Conservation (phyloP, 2,113 vertebrate genomes). For the Pseudorhombus dupliciocellatus region DNA sequence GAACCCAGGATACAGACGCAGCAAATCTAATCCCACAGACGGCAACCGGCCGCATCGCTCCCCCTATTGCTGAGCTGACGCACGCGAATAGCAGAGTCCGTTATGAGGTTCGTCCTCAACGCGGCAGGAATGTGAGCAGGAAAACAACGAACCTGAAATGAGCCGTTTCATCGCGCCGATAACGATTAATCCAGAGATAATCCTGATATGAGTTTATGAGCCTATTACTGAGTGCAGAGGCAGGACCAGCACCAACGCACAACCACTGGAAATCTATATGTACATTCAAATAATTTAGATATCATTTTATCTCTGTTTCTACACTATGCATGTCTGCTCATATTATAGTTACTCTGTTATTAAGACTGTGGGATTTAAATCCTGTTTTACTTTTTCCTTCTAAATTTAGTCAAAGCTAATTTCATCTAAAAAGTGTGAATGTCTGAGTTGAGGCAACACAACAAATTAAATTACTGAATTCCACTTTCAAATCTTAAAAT, state of each 20-base stretch:
- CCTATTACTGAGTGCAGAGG: neutral
- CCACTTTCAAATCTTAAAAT: conserved; percentile 10
- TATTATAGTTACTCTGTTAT: no score
- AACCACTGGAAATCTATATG: conserved; percentile 12
- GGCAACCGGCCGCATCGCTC: conserved; percentile 35
- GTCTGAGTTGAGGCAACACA: no score
- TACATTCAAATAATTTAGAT: no score
- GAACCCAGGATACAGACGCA: conserved; percentile 69
- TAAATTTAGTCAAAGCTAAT: no score
- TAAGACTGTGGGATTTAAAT: conserved; percentile 1
- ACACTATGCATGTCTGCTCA: neutral
- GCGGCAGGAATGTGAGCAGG: neutral
- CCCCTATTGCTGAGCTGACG: conserved; percentile 22
- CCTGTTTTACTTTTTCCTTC: neutral
- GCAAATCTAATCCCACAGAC: conserved; percentile 63
- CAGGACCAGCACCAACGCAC: neutral
- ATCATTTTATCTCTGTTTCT: no score
- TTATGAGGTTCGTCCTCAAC: conserved; percentile 8
- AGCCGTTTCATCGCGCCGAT: neutral
- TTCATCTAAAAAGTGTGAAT: no score
- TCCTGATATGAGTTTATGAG: neutral
- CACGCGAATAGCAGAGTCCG: neutral
- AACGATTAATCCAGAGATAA: neutral
- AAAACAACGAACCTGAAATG: conserved; percentile 3
- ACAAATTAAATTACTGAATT: no score